Conservation (phyloP, 1,140 invertebrate species). For the Heliconius himera region DNA sequence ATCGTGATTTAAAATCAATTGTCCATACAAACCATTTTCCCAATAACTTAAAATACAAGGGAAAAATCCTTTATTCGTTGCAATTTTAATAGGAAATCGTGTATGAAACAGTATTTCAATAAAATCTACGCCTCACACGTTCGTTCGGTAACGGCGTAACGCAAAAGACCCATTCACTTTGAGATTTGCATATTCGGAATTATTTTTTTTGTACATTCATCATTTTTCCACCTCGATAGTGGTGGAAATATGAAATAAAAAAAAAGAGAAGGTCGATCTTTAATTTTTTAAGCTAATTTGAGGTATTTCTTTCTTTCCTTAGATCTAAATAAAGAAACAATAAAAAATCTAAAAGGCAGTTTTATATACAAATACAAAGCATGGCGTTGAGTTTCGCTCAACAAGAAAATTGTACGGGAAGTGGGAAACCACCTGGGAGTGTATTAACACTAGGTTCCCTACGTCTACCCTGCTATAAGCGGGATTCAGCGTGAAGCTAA, state of each 20-base stretch:
- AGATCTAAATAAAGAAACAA: no score
- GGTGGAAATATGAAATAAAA: neutral
- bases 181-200: slow-evolving; percentile 1
- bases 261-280: neutral
- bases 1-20: neutral
- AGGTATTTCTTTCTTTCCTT: neutral
- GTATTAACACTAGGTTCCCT: no score
- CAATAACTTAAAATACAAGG: neutral
- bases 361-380: no score
- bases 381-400: no score
- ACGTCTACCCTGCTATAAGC: no score
- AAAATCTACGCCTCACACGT: neutral
- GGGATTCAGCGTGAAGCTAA: no score
- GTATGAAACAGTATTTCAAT: slow-evolving; percentile 5
- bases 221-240: neutral
- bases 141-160: neutral
- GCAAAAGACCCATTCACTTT: neutral
- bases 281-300: neutral
- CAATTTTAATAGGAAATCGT: neutral
- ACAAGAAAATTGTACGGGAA: no score
- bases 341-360: no score
- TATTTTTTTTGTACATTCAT: neutral
- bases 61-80: neutral
- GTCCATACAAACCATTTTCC: neutral
- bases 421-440: no score